Base-by-base conservation (phyloP, 2,888 invertebrate species). In the Spisula solida region DNA sequence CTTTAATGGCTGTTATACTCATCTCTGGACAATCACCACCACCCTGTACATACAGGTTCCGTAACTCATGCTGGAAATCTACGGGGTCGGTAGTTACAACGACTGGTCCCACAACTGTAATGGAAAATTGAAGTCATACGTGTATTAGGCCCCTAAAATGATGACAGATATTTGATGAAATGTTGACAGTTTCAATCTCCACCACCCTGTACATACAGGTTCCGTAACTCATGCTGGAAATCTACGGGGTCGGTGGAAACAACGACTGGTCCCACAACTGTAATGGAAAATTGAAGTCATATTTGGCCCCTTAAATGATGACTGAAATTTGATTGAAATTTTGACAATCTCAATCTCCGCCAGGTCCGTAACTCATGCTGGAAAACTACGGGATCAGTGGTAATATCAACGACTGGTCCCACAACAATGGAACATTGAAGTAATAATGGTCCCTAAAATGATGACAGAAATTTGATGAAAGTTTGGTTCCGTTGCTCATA, bases 311-410 rank as follows among this genome's bases (percentile, higher is more conserved):
- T n/a, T n/a, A n/a, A n/a, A n/a, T n/a, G n/a, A n/a, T n/a, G n/a
- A n/a, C n/a, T n/a, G n/a, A n/a, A n/a, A n/a, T n/a, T n/a, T n/a
- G n/a, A n/a, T n/a, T n/a, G n/a, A n/a, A n/a, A n/a, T n/a, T n/a
- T n/a, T n/a, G n/a, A n/a, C n/a, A n/a, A n/a, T n/a, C n/a, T n/a
- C 98, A 98, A 95, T 98, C 98, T 0, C 98, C 98, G 0, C 98
- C 98, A 0, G 70, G 97, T 96, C 86, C 97, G 97, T 48, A 98
- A 95, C 12, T 97, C 97, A 20, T 97, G 94, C 92, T 97, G 97
- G 95, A 98, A 97, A 18, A 97, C 97, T n/a, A 97, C 96, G n/a
- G 97, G 97, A 94, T 97, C 97, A 25, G 97, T 97, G 0, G 98
- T 98, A 0, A 97, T n/a, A n/a, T n/a, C 97, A 16, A 97, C 97